A percentile compares a stretch with the other conserved stretches of the same genome.
phyloP scores from a whole-genome alignment of 2,888 invertebrate genomes.

The Apodemia zela region DNA sequence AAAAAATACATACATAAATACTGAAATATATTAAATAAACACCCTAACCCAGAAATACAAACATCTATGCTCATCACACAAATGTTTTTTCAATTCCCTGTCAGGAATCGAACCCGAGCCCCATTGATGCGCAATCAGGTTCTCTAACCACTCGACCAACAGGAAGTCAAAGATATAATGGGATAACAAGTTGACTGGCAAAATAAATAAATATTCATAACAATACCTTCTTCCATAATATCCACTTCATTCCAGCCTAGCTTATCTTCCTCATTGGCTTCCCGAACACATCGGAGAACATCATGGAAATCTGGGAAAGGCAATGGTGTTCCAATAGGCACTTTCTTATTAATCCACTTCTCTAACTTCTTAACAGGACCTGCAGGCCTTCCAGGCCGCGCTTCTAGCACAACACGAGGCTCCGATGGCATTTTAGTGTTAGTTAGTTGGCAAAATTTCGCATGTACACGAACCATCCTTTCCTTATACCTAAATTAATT shows the following conservation, averaged over 20 bases:
- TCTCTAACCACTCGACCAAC: no score
- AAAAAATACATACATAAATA: no score
- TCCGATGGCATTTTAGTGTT: constrained; percentile 75
- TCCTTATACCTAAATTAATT: constrained; percentile 62
- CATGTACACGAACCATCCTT: constrained; percentile 67
- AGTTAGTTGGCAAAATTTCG: constrained; percentile 83
- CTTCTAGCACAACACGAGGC: constrained; percentile 57
- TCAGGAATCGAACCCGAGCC: no score
- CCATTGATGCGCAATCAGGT: no score
- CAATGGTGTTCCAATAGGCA: constrained; percentile 60
- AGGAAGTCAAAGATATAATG: not conserved
- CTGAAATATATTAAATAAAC: no score
- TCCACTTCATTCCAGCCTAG: constrained; percentile 65
- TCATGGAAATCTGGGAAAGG: constrained; percentile 81
- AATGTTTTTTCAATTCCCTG: no score
- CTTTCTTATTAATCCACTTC: constrained; percentile 65
- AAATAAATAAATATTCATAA: not conserved
- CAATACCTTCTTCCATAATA: constrained; percentile 67
- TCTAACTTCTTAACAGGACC: constrained; percentile 66
- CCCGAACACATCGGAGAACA: constrained; percentile 62
- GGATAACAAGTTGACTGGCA: no score
- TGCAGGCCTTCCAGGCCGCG: constrained; percentile 52
- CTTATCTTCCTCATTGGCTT: constrained; percentile 60
- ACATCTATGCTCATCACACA: no score
- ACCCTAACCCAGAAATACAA: no score